Percentiles rank a stretch among this genome's conserved stretches.
phyloP scores from a whole-genome alignment of 2,888 invertebrate genomes.

The Trachelus stipa region DNA sequence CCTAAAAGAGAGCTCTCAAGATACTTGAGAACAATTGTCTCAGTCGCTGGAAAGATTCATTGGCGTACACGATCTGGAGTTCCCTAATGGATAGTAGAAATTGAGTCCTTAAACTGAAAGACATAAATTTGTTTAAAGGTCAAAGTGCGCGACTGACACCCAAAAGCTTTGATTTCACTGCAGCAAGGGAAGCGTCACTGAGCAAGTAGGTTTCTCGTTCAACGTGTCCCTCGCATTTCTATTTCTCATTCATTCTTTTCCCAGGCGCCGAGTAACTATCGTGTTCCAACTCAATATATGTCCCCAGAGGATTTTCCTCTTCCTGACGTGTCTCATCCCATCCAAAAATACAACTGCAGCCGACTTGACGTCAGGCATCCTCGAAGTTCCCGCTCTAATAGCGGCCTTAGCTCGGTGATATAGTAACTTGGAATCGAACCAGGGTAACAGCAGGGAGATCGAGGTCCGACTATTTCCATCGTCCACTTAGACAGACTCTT shows the following conservation, averaged over 20 bases:
- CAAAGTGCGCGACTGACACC: background rate
- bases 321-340: slow-evolving; percentile 13
- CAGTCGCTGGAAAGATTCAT: background rate
- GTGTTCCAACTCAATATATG: background rate
- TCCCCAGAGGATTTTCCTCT: background rate
- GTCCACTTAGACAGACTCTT: slow-evolving; percentile 12
- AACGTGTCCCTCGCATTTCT: background rate
- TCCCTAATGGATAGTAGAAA: background rate
- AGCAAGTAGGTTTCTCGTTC: background rate
- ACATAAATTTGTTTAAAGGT: background rate
- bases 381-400: slow-evolving; percentile 13
- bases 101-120: background rate
- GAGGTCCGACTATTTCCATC: slow-evolving; percentile 34
- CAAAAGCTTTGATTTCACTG: background rate
- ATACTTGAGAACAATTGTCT: background rate
- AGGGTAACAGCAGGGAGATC: slow-evolving; percentile 31
- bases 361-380: slow-evolving; percentile 28
- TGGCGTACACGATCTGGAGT: background rate
- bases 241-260: background rate
- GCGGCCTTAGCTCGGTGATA: slow-evolving; percentile 11
- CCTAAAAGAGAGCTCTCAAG: background rate
- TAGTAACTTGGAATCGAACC: slow-evolving; percentile 41
- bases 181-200: background rate
- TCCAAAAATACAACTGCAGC: slow-evolving; percentile 37
- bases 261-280: background rate